phyloP scores from a whole-genome alignment of 2,888 invertebrate genomes.

The Orgyia antiqua region DNA sequence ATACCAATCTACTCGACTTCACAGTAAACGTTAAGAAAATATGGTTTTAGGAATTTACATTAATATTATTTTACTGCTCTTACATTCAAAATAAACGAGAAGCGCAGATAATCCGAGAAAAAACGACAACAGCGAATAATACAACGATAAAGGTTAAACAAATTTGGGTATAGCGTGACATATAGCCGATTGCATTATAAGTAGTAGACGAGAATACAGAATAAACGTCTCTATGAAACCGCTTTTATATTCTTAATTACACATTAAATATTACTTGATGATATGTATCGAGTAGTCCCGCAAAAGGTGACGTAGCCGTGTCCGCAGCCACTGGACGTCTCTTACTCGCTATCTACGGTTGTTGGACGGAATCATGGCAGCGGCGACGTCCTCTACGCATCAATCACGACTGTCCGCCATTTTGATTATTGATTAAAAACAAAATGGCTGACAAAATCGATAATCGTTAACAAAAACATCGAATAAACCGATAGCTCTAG shows the following conservation, averaged over 20 bases:
- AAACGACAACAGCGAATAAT: conserved; percentile 42
- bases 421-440: conserved; percentile 11
- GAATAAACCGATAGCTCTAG: conserved; percentile 31
- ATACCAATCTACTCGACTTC: conserved; percentile 60
- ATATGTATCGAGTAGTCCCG: conserved; percentile 86
- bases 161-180: conserved; percentile 65
- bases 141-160: conserved; percentile 38
- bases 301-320: conserved; percentile 77
- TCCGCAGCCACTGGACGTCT: conserved; percentile 78
- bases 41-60: conserved; percentile 35
- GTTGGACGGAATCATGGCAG: conserved; percentile 79
- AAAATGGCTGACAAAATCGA: conserved; percentile 30
- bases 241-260: conserved; percentile 74
- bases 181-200: conserved; percentile 70
- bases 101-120: conserved; percentile 36
- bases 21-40: conserved; percentile 63
- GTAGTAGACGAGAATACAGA: conserved; percentile 73
- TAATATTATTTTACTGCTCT: conserved; percentile 27
- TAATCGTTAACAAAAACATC: conserved; percentile 38
- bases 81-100: conserved; percentile 32
- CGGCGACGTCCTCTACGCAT: conserved; percentile 49
- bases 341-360: conserved; percentile 78
- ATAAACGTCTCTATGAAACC: conserved; percentile 79
- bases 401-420: conserved; percentile 21
- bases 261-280: conserved; percentile 82